Conservation (phyloP, 2,888 invertebrate species). For the Orthonevra nobilis region DNA sequence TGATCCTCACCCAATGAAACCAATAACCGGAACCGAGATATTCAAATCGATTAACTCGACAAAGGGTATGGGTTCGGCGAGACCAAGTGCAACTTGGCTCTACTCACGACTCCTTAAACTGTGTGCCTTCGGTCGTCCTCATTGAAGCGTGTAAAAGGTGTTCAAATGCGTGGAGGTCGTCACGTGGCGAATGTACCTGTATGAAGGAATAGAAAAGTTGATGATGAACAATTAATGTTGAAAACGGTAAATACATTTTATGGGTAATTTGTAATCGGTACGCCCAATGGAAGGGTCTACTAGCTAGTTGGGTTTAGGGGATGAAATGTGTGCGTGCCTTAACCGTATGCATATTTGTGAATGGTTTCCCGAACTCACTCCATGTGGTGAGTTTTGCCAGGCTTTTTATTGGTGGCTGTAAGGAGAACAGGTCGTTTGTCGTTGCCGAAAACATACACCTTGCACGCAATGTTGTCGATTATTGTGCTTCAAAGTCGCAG, state of each 20-base stretch:
- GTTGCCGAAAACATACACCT: conserved; percentile 64
- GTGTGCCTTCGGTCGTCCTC: conserved; percentile 22
- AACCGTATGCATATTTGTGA: conserved; percentile 40
- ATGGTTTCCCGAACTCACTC: conserved; percentile 54
- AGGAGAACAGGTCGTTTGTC: conserved; percentile 57
- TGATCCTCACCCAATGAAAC: conserved; percentile 65
- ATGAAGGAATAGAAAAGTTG: conserved; percentile 46
- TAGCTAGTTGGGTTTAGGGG: conserved; percentile 11
- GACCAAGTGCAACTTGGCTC: not conserved
- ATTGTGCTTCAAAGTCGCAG: conserved; percentile 35
- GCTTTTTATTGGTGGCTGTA: conserved; percentile 56
- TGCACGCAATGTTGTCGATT: conserved; percentile 67
- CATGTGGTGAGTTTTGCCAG: conserved; percentile 35
- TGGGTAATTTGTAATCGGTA: conserved; percentile 75
- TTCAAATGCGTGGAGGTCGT: conserved; percentile 71
- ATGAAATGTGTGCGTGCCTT: conserved; percentile 42
- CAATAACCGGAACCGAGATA: conserved; percentile 60
- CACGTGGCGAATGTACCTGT: conserved; percentile 73
- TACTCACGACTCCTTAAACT: conserved; percentile 8
- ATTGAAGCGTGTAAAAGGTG: conserved; percentile 75
- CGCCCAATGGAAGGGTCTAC: conserved; percentile 46
- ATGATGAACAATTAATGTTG: conserved; percentile 68
- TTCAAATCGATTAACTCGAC: conserved; percentile 62
- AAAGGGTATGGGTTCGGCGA: conserved; percentile 45
- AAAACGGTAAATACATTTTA: conserved; percentile 75